phyloP scores from a whole-genome alignment of 2,888 invertebrate genomes.

The Cheilosia vernalis region DNA sequence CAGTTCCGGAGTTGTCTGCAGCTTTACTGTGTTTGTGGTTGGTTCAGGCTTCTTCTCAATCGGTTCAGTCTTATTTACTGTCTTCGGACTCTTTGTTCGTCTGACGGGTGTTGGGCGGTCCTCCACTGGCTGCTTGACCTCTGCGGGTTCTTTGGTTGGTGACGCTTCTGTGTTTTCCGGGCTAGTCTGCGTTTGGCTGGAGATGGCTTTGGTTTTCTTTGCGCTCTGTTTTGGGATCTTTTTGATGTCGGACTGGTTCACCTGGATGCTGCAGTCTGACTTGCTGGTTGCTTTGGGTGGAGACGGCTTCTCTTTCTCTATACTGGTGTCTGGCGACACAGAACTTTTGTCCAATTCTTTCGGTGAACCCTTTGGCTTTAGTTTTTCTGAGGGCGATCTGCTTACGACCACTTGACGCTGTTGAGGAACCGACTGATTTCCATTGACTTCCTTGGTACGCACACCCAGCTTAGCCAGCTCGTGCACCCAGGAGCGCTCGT shows the following conservation, averaged over 20 bases:
- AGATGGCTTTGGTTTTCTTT: conserved; percentile 71
- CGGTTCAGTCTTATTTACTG: conserved; percentile 77
- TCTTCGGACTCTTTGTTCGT: conserved; percentile 58
- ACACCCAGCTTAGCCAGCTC: conserved; percentile 75
- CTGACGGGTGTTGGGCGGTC: conserved; percentile 41
- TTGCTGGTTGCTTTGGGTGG: conserved; percentile 60
- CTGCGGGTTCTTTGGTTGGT: conserved; percentile 53
- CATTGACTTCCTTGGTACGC: conserved; percentile 41
- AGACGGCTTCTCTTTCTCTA: conserved; percentile 67
- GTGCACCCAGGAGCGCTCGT: conserved; percentile 76
- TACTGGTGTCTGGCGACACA: conserved; percentile 24
- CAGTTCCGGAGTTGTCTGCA: conserved; percentile 61
- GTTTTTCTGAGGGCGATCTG: conserved; percentile 51
- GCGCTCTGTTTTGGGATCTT: conserved; percentile 66
- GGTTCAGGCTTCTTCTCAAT: conserved; percentile 58
- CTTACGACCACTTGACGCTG: conserved; percentile 8
- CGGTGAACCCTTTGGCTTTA: conserved; percentile 38
- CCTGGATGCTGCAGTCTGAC: conserved; percentile 45
- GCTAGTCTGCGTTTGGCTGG: conserved; percentile 62
- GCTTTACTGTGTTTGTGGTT: conserved; percentile 28
- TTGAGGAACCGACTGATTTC: not conserved
- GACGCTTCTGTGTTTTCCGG: conserved; percentile 55
- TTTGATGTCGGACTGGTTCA: conserved; percentile 49
- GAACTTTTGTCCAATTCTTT: conserved; percentile 47
- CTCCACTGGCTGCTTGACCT: conserved; percentile 59